Percentiles rank a stretch among this genome's conserved stretches.
Evolutionary conservation across 2,113 vertebrate species (phyloP).

Genomic region (Chiloscyllium plagiosum): DNA sequence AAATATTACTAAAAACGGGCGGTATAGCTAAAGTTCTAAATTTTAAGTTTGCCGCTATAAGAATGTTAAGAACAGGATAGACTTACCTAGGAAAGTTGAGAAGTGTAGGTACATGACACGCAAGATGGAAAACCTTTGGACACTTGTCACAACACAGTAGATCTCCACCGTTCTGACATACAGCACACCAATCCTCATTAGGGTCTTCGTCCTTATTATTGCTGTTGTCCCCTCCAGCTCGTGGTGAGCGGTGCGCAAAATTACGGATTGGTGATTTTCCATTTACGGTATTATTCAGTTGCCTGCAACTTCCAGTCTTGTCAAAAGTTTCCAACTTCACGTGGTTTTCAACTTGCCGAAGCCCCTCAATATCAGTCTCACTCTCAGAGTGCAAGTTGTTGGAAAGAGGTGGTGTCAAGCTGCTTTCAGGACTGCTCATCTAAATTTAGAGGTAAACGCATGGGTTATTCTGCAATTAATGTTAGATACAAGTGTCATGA

Average conservation of each 20-base stretch:
- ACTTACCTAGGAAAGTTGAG: constrained; percentile 76
- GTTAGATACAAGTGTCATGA: not conserved
- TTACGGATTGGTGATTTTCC: constrained; percentile 66
- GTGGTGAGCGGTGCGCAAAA: constrained; percentile 58
- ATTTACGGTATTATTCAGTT: constrained; percentile 66
- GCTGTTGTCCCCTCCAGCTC: constrained; percentile 52
- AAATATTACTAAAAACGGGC: not conserved
- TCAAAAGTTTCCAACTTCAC: constrained; percentile 78
- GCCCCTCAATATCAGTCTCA: constrained; percentile 61
- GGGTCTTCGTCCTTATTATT: constrained; percentile 87
- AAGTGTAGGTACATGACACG: constrained; percentile 91
- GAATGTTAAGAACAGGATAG: not conserved
- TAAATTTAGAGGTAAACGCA: constrained; percentile 46
- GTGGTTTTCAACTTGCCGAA: constrained; percentile 69
- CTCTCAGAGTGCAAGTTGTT: constrained; percentile 68
- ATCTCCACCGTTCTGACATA: constrained; percentile 93
- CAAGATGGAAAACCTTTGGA: constrained; percentile 97
- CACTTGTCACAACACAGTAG: constrained; percentile 93
- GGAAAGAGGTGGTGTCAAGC: constrained; percentile 70
- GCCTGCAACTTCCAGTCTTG: constrained; percentile 60
- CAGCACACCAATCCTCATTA: constrained; percentile 97
- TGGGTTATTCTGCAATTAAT: not conserved
- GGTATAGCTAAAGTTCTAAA: not conserved
- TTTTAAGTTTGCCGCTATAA: not conserved
- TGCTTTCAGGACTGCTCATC: constrained; percentile 92